Base-by-base conservation (phyloP, 2,113 vertebrate genomes). In the Sminthopsis crassicaudata region DNA sequence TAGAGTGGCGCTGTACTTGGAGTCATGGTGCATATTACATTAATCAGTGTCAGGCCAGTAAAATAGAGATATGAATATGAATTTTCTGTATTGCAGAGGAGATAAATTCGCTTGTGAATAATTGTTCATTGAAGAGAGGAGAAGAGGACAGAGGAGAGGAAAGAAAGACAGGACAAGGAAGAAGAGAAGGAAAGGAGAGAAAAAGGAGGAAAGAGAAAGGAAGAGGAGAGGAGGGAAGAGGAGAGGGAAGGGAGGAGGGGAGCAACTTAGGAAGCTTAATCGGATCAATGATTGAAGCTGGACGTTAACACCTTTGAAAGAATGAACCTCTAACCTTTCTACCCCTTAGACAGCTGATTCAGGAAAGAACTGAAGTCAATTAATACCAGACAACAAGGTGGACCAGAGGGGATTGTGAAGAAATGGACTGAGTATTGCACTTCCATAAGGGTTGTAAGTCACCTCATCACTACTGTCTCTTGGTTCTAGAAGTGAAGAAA, bases 11-110 rank as follows among this genome's bases (percentile, higher is more conserved):
- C 94, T 93, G 97, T 97, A 97, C 97, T 98, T 60, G 7, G 96
- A 98, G 98, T 98, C 97, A 53, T 53, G 57, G 98, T 48, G 94
- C 94, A 14, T 92, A 95, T 98, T 97, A 97, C 98, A 98, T 99
- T 98, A 97, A 99, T 99, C 98, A 99, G 98, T 98, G 98, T 99
- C 98, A 98, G 98, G 90, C 95, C 97, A 92, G 98, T 98, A 97
- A 98, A 98, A 98, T 98, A 96, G 91, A 98, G 98, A 98, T 97
- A 98, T 98, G 98, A 98, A 98, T 98, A 98, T 98, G 98, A 98
- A 98, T 98, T 98, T 98, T 97, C 98, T 98, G 96, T 98, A 98
- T 98, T 98, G 97, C 97, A 88, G 94, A 94, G 22, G 96, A 98
- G 98, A 99, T 98, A 98, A 98, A 98, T 98, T 98, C 94, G 97